A percentile compares a stretch with the other conserved stretches of the same genome.
These are phyloP conservation scores for Porites divaricata DNA, from an alignment of 92 coral and sea anemone species.

Conservation along the genomic window DNA sequence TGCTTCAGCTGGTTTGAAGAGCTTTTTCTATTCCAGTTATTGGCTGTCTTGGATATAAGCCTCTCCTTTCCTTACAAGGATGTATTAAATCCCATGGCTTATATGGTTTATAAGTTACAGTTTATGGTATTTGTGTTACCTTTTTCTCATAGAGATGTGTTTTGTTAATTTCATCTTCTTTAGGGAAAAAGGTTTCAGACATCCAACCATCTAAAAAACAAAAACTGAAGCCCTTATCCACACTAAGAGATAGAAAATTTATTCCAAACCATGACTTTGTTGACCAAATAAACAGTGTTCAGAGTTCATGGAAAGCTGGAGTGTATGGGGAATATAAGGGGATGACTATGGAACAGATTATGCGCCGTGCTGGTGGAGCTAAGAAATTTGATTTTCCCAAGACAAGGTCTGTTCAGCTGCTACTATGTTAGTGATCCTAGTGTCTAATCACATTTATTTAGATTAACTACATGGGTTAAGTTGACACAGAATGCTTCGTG, in stretches of 20 bases:
- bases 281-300: slow-evolving; percentile 53
- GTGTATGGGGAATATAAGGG: slow-evolving; percentile 62
- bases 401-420: slow-evolving; percentile 48
- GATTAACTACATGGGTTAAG: too few species aligned
- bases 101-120: too few species aligned
- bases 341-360: slow-evolving; percentile 65
- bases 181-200: slow-evolving; percentile 60
- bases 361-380: slow-evolving; percentile 66
- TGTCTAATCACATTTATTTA: too few species aligned
- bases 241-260: slow-evolving; percentile 35
- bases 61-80: too few species aligned
- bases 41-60: too few species aligned
- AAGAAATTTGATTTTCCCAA: slow-evolving; percentile 52
- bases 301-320: slow-evolving; percentile 66
- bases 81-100: too few species aligned
- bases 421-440: too few species aligned
- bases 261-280: slow-evolving; percentile 49
- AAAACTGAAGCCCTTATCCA: slow-evolving; percentile 1
- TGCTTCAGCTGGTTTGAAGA: too few species aligned
- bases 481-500: too few species aligned
- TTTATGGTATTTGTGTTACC: too few species aligned
- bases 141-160: background rate
- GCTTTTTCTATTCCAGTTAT: too few species aligned
- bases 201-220: slow-evolving; percentile 41
- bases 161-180: background rate